Conservation (phyloP, 2,888 invertebrate species). For the Callimorpha dominula region DNA sequence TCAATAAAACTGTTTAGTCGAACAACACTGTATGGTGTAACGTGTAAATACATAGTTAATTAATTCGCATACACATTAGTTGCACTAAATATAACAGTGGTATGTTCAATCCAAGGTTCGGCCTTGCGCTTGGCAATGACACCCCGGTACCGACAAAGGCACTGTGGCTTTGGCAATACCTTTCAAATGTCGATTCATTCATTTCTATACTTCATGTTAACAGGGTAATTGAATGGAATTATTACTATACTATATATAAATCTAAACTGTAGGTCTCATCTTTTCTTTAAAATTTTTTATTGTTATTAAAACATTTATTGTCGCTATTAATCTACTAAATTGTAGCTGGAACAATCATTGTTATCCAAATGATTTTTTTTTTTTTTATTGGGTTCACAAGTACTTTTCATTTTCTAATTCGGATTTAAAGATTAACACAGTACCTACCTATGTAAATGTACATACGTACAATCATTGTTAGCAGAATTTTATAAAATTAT, state of each 20-base stretch:
- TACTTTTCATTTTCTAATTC: too few species aligned
- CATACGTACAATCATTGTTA: too few species aligned
- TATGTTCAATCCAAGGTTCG: constrained; percentile 34
- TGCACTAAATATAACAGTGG: constrained; percentile 54
- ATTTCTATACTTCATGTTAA: not conserved
- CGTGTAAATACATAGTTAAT: constrained; percentile 40
- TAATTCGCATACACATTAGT: constrained; percentile 53
- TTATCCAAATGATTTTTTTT: too few species aligned
- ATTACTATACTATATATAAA: not conserved
- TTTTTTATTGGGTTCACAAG: too few species aligned
- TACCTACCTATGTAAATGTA: too few species aligned
- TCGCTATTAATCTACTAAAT: too few species aligned
- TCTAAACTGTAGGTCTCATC: not conserved
- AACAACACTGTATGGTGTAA: constrained; percentile 21
- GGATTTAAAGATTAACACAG: too few species aligned
- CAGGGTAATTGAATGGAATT: not conserved
- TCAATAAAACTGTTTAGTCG: constrained; percentile 25
- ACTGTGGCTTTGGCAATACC: not conserved
- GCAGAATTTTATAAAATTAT: too few species aligned
- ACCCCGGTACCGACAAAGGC: constrained; percentile 7
- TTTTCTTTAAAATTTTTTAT: not conserved
- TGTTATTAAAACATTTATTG: not conserved
- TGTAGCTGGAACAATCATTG: too few species aligned
- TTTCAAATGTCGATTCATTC: not conserved
- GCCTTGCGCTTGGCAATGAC: constrained; percentile 53